phyloP scores from a whole-genome alignment of 2,797 vertebrate genomes.

The Darevskia mixta region DNA sequence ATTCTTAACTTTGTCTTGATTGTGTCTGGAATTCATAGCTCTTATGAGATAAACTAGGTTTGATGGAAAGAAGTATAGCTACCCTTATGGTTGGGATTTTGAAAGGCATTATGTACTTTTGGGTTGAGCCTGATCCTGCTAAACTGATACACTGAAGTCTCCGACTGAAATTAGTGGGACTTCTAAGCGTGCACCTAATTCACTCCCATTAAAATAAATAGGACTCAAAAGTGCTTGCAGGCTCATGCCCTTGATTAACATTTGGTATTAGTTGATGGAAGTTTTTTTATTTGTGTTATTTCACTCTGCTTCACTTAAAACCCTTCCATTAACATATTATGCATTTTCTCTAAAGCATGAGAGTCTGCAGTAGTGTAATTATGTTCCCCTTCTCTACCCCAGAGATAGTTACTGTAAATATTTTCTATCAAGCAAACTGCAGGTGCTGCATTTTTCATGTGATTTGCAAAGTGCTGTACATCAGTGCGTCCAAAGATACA shows the following conservation, averaged over 20 bases:
- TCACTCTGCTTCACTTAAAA: neutral
- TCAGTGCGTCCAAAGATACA: neutral
- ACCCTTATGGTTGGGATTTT: neutral
- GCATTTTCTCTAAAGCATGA: constrained; percentile 1
- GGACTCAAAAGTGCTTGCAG: neutral
- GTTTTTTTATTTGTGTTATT: neutral
- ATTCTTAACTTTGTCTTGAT: neutral
- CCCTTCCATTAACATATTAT: neutral
- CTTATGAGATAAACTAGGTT: neutral
- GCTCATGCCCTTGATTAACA: neutral
- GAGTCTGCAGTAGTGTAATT: constrained; percentile 16
- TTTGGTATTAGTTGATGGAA: neutral
- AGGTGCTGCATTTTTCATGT: constrained; percentile 28
- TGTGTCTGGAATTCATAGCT: neutral
- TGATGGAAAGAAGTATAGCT: neutral
- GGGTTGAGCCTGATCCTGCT: neutral
- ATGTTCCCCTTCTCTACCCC: constrained; percentile 22
- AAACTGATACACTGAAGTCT: neutral
- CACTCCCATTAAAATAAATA: neutral
- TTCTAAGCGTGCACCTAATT: neutral
- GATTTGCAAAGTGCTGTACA: constrained; percentile 5
- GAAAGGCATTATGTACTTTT: neutral
- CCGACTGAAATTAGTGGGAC: neutral
- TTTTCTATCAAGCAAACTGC: constrained; percentile 16
- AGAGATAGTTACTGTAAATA: constrained; percentile 34